Percentiles rank a stretch among this genome's conserved stretches.
These are phyloP conservation scores for Orchesella cincta DNA, from an alignment of 1,140 invertebrate genomes.

Conservation along the genomic window DNA sequence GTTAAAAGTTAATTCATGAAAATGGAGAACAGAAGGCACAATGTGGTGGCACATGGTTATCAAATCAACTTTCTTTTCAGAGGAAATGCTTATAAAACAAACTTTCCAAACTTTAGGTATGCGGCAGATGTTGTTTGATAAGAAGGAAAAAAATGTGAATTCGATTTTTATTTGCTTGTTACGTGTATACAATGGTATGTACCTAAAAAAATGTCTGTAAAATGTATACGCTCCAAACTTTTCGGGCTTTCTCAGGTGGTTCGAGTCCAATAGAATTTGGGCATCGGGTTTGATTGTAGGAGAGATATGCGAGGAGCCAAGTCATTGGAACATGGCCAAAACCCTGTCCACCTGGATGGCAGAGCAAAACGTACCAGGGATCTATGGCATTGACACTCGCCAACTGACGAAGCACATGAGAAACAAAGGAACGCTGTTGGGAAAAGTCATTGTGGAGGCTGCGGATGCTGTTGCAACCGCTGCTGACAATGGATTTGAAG, in stretches of 20 bases:
- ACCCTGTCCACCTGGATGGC: constrained; percentile 83
- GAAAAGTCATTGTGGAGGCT: constrained; percentile 69
- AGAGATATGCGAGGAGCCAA: constrained; percentile 80
- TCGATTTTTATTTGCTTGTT: no score
- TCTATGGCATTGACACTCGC: constrained; percentile 88
- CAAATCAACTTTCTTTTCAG: no score
- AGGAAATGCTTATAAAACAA: no score
- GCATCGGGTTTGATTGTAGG: constrained; percentile 88
- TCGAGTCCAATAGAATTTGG: constrained; percentile 92
- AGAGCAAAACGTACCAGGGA: constrained; percentile 77
- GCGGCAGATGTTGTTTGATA: no score
- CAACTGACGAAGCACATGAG: constrained; percentile 84
- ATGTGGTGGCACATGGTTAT: no score
- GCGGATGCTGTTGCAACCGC: not conserved
- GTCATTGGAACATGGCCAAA: constrained; percentile 80
- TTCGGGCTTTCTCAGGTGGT: constrained; percentile 71
- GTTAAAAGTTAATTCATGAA: no score
- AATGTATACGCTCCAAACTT: no score
- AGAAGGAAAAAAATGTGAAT: no score
- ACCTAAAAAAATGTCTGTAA: no score
- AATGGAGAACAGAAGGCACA: no score
- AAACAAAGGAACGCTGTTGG: constrained; percentile 77
- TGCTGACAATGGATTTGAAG: not conserved
- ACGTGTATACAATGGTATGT: no score
- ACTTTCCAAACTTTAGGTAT: no score